Base-by-base conservation (phyloP, 2,113 vertebrate species). In the Charadrius vociferus region DNA sequence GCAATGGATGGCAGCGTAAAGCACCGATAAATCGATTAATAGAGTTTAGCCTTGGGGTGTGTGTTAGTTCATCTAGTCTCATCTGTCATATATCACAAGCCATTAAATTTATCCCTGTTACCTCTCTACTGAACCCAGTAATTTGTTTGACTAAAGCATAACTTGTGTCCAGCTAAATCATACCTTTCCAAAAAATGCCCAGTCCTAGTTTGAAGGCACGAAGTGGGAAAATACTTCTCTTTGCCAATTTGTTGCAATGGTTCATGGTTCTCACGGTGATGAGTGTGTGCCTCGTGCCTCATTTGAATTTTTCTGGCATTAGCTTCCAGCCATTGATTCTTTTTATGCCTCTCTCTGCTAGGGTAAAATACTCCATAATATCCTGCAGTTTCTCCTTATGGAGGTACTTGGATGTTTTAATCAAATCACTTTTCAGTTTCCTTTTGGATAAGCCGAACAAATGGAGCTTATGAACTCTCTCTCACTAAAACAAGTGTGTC, bases 21-120 rank as follows among this genome's bases (percentile, higher is more conserved):
- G 29, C 83, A 75, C 52, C 10, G 3, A 88, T 92, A 95, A 86
- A 87, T 96, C 32, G 34, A 84, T 90, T 88, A 90, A 92, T 88
- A 81, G 86, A 93, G 56, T 88, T 95, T 83, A 85, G 61, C 77
- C 34, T 55, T 55, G 27, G 62, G 4, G 26, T 39, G 16, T 55
- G 24, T 50, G 41, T 83, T 93, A 55, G 50, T 90, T 94, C 86
- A 65, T 91, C 52, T 68, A 20, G 8, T 88, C 52, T 86, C 47
- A 59, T 58, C 75, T 88, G 73, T 84, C 47, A 13, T 94, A 30
- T 50, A 86, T 93, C 72, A 95, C n/a, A 58, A 74, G 12, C 71
- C 36, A 72, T 72, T 79, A 92, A 11, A 81, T 89, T 81, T 83
- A 45, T 86, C 24, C n/a, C 67, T 73, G 12, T 61, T 93, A 63